phyloP scores from a whole-genome alignment of 2,888 invertebrate genomes.

The Drosophila meridiana region DNA sequence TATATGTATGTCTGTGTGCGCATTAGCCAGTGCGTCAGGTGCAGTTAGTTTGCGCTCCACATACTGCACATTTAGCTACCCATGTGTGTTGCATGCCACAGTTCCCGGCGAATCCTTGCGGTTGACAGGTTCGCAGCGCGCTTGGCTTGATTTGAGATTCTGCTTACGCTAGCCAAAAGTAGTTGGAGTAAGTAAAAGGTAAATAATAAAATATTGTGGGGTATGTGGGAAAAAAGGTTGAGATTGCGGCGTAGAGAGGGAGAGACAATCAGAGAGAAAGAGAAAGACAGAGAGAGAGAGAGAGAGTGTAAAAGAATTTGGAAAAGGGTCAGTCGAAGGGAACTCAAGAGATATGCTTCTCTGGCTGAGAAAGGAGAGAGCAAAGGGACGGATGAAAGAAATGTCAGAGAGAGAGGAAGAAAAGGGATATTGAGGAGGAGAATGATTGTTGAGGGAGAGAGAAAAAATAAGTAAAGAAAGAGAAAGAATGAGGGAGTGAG shows the following conservation, averaged over 20 bases:
- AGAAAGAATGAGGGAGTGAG: background rate
- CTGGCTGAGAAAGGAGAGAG: no score
- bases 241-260: no score
- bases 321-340: background rate
- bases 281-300: no score
- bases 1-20: constrained; percentile 21
- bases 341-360: no score
- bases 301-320: no score
- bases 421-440: constrained; percentile 13
- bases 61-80: constrained; percentile 19
- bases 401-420: background rate
- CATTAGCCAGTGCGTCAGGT: constrained; percentile 66
- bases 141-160: constrained; percentile 57
- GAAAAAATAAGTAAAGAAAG: no score
- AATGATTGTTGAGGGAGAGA: constrained; percentile 9
- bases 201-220: constrained; percentile 3
- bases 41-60: constrained; percentile 53
- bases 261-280: no score
- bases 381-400: constrained; percentile 4
- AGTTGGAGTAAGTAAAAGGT: constrained; percentile 14
- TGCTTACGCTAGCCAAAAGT: constrained; percentile 50
- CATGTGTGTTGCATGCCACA: constrained; percentile 17
- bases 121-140: constrained; percentile 69
- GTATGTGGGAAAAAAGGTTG: no score
- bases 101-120: constrained; percentile 56